Base-by-base conservation (phyloP, 2,888 invertebrate species). In the Heliconius hortense region DNA sequence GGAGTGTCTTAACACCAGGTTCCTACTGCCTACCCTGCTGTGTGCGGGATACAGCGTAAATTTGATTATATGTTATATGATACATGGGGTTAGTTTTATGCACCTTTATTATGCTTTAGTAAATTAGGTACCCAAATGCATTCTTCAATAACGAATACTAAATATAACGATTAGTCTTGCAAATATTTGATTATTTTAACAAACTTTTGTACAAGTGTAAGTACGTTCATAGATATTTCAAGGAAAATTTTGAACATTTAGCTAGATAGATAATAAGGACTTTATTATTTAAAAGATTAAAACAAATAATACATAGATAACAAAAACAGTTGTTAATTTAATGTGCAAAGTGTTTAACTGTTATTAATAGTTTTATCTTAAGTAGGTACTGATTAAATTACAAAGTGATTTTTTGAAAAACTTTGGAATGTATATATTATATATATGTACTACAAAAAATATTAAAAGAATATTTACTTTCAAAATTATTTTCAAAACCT, bases 151-250 rank as follows among this genome's bases (percentile, higher is more conserved):
- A 64, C 35, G 13, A 64, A 64, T 39, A 64, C 35, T 39, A 64
- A 35, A 13, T 24, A 39, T 35, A 64, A 64, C n/a, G 21, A 64
- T 63, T n/a, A 39, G 31, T 64, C 21, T n/a, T 13, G 39, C 64
- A 64, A 64, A 64, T 35, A 64, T n/a, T 35, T 64, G 64, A 64
- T 64, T 39, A 64, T 64, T 39, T n/a, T 35, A 35, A 21, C 43
- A 43, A 43, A 43, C 15, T 15, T 43, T 43, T 43, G 43, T 15
- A 43, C 43, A 43, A 15, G 64, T 39, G 13, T 11, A 39, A 53
- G 21, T 21, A 53, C 8, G 7, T 53, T 53, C 24, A 5, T 24
- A 66, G 24, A 24, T 66, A 66, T 66, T 39, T 66, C 2, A 66
- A 66, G 24, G 39, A 66, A 66, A 39, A 39, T 39, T 39, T 39